A percentile compares a stretch with the other conserved stretches of the same genome.
phyloP scores from a whole-genome alignment of 2,113 vertebrate species.

The Pluvialis apricaria region DNA sequence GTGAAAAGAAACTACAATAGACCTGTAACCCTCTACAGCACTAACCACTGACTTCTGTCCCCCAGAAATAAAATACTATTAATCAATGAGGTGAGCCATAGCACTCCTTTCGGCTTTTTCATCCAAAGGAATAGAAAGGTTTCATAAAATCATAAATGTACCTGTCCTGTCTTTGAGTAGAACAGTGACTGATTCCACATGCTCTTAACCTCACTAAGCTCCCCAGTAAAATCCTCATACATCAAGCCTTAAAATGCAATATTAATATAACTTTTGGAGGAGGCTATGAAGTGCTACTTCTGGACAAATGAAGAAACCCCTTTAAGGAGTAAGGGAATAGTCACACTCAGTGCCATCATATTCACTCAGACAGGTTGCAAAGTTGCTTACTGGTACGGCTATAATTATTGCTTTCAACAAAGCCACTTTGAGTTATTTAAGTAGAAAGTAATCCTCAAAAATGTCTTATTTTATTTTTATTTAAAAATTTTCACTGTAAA shows the following conservation, averaged over 20 bases:
- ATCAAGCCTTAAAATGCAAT: not conserved
- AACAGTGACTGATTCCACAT: not conserved
- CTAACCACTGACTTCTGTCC: not conserved
- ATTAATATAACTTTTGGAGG: not conserved
- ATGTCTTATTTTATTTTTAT: not conserved
- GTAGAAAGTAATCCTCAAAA: not conserved
- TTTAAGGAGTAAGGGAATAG: not conserved
- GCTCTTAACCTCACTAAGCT: not conserved
- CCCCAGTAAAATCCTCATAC: not conserved
- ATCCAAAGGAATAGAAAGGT: not conserved
- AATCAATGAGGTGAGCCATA: not conserved
- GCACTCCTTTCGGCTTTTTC: not conserved
- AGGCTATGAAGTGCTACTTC: not conserved
- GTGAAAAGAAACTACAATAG: not conserved
- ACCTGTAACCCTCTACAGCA: not conserved
- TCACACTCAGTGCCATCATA: not conserved
- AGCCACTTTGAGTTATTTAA: not conserved
- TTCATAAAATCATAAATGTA: not conserved
- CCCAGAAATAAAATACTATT: not conserved
- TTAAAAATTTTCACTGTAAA: not conserved
- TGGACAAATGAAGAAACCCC: not conserved
- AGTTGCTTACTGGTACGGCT: not conserved
- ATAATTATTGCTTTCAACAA: not conserved
- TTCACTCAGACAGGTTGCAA: not conserved
- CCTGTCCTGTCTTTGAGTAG: not conserved